A percentile compares a stretch with the other conserved stretches of the same genome.
Conservation (phyloP, 2,888 invertebrate species). For the Tromatobia lineatoria region DNA sequence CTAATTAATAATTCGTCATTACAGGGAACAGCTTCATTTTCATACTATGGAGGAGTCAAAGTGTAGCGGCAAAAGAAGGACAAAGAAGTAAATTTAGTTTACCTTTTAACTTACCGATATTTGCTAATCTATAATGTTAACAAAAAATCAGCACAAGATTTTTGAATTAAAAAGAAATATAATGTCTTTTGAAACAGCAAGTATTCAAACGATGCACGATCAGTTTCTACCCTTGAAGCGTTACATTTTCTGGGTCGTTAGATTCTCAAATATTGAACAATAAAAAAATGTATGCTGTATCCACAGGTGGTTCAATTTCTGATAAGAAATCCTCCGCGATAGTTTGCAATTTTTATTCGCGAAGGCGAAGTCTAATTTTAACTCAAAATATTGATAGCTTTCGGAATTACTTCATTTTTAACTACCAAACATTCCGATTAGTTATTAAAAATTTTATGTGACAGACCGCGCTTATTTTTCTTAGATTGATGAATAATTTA, state of each 20-base stretch:
- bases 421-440: not conserved
- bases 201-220: no score
- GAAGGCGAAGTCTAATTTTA: not conserved
- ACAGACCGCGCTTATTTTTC: not conserved
- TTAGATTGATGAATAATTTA: not conserved
- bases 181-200: no score
- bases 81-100: conserved; percentile 71
- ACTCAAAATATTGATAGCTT: not conserved
- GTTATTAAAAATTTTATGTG: not conserved
- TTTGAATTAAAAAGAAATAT: no score
- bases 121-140: no score
- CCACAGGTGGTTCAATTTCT: not conserved
- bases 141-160: no score
- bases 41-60: conserved; percentile 32
- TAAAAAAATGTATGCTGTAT: not conserved
- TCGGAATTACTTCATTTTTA: not conserved
- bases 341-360: not conserved
- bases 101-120: no score
- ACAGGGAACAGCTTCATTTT: conserved; percentile 76
- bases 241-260: no score
- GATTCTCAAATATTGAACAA: no score
- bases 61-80: conserved; percentile 20
- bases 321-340: not conserved
- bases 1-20: conserved; percentile 38
- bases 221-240: no score